Base-by-base conservation (phyloP, 2,888 invertebrate genomes). In the Gasteruption jaculator region DNA sequence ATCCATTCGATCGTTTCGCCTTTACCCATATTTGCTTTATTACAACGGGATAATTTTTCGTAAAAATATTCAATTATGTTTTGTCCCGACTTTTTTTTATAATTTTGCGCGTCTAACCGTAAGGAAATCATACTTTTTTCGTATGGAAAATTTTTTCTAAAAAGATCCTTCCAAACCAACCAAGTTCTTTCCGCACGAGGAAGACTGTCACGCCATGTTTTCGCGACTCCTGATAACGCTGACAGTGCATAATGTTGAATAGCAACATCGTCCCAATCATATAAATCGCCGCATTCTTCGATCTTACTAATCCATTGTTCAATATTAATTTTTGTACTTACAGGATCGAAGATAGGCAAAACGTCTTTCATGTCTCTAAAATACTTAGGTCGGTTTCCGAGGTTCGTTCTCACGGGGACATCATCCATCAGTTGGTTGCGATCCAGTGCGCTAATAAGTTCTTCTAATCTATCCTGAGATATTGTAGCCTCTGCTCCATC, bases 1-100 rank as follows among this genome's bases (percentile, higher is more conserved):
- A 53, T 48, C 51, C 51, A 51, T 16, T 51, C 48, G n/a, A 53
- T 48, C n/a, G 37, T 41, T 41, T 53, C 51, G 7, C 29, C 11
- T 11, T 43, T 30, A n/a, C 15, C 20, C 52, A 52, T 54, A 2
- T 25, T 30, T 8, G 48, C 48, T 14, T 49, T 45, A 29, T 51
- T 49, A 21, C 54, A 56, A n/a, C 26, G 21, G 1, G 50, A 31
- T 2, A 52, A 26, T 31, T 54, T 54, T 38, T 48, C 51, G 36
- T 53, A 53, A 27, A 43, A 52, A 38, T 54, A 48, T 29, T 52
- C 50, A 8, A 46, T 39, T 33, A 54, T 44, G 39, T 48, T 24
- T 36, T 53, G 45, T 10, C 32, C 43, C n/a, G 29, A 16, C 32
- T 42, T 33, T 22, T 43, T 33, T 43, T 44, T 46, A 25, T 51